Conservation (phyloP, 2,113 vertebrate genomes). For the Apus apus region DNA sequence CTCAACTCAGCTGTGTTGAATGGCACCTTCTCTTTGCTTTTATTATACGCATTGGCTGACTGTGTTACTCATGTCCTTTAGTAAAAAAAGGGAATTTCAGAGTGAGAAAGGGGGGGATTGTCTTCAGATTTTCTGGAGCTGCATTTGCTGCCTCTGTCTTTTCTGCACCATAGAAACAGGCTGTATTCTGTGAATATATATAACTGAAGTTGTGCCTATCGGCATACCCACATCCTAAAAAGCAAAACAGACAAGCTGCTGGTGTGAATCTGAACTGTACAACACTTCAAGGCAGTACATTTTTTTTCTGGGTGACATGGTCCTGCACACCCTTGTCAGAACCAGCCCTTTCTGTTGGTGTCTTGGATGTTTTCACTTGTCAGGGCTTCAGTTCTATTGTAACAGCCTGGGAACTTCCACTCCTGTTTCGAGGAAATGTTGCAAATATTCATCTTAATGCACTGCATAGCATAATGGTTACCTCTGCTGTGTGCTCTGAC, state of each 20-base stretch:
- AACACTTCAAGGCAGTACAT: neutral
- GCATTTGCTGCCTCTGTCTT: neutral
- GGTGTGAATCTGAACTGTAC: neutral
- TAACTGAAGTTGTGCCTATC: neutral
- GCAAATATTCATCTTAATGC: neutral
- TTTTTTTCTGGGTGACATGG: neutral
- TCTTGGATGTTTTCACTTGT: neutral
- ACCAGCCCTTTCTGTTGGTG: neutral
- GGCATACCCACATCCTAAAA: neutral
- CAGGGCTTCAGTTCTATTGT: neutral
- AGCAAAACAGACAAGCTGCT: neutral
- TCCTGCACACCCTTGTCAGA: neutral
- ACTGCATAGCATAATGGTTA: neutral
- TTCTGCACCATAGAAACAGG: neutral
- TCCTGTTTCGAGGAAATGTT: neutral
- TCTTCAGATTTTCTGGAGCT: neutral
- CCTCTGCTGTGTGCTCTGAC: neutral
- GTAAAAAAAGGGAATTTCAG: neutral
- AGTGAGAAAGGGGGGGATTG: neutral
- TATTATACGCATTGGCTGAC: neutral
- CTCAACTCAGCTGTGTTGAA: neutral
- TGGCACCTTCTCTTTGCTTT: neutral
- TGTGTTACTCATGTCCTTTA: accelerated
- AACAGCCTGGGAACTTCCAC: neutral
- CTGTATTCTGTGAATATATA: neutral